These are phyloP conservation scores for Pogoniulus pusillus DNA, from an alignment of 2,797 vertebrate species.

Conservation along the genomic window DNA sequence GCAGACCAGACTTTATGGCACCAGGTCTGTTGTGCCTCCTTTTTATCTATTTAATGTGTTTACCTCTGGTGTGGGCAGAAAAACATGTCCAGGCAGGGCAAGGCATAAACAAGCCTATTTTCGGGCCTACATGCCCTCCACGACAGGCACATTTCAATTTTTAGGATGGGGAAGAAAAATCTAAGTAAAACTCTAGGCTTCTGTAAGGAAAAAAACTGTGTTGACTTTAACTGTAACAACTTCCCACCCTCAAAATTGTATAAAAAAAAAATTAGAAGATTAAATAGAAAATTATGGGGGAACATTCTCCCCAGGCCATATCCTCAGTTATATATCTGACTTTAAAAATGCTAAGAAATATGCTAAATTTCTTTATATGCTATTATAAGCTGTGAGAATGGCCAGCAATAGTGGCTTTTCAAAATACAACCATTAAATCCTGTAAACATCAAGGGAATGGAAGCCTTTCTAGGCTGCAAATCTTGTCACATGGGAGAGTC, in stretches of 20 bases:
- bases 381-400: neutral
- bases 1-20: too few relatives aligned
- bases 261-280: neutral
- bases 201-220: neutral
- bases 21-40: too few relatives aligned
- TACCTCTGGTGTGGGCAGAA: too few relatives aligned
- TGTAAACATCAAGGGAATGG: neutral
- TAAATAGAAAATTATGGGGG: neutral
- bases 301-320: neutral
- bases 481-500: neutral
- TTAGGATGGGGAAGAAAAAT: neutral
- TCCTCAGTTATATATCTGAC: neutral
- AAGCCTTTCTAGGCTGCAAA: neutral
- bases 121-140: too few relatives aligned
- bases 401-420: neutral
- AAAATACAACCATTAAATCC: slow-evolving; percentile 19
- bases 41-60: too few relatives aligned
- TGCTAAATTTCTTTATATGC: neutral
- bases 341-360: neutral
- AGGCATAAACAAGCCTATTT: too few relatives aligned
- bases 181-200: neutral
- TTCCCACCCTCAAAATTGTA: neutral
- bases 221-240: neutral
- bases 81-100: too few relatives aligned
- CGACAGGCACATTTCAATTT: too few relatives aligned